phyloP scores from a whole-genome alignment of 2,797 vertebrate species.

The Typhlichthys subterraneus region DNA sequence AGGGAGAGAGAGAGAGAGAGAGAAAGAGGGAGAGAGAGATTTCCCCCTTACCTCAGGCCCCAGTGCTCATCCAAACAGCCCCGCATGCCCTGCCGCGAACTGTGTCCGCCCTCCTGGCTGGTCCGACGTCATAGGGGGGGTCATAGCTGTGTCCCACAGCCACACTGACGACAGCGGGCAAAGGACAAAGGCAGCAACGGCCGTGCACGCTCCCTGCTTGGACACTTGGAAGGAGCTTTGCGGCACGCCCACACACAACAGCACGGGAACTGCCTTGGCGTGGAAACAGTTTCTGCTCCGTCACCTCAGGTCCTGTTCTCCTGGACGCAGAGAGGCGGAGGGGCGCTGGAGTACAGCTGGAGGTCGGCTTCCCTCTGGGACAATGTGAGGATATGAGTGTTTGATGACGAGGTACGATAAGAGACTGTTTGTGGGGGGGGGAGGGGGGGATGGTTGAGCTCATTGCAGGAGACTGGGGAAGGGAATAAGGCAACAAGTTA shows the following conservation, averaged over 20 bases:
- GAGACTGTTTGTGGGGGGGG: conserved; percentile 24
- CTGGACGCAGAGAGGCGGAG: conserved; percentile 25
- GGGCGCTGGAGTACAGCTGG: conserved; percentile 57
- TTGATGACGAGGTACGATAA: conserved; percentile 77
- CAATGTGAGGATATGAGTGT: conserved; percentile 81
- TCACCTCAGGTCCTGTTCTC: conserved; percentile 28
- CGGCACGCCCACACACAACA: background rate
- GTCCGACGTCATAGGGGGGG: conserved; percentile 2
- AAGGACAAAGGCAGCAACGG: conserved; percentile 23
- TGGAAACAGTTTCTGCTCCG: conserved; percentile 31
- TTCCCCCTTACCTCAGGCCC: conserved; percentile 42
- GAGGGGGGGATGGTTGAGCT: conserved; percentile 6
- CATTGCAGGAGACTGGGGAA: conserved; percentile 9
- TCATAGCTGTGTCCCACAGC: conserved; percentile 68
- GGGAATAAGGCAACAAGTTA: conserved; percentile 30
- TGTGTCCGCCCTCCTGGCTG: conserved; percentile 27
- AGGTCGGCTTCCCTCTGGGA: conserved; percentile 75
- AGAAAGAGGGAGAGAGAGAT: conserved; percentile 19
- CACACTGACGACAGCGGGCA: conserved; percentile 19
- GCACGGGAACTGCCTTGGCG: conserved; percentile 13
- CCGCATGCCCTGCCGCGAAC: conserved; percentile 47
- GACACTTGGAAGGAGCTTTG: conserved; percentile 26
- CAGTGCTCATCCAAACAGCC: conserved; percentile 50
- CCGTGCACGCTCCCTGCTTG: conserved; percentile 13
- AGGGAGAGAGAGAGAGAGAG: background rate